Evolutionary conservation across 2,797 vertebrate genomes (phyloP).

Genomic region (Euthynnus affinis): DNA sequence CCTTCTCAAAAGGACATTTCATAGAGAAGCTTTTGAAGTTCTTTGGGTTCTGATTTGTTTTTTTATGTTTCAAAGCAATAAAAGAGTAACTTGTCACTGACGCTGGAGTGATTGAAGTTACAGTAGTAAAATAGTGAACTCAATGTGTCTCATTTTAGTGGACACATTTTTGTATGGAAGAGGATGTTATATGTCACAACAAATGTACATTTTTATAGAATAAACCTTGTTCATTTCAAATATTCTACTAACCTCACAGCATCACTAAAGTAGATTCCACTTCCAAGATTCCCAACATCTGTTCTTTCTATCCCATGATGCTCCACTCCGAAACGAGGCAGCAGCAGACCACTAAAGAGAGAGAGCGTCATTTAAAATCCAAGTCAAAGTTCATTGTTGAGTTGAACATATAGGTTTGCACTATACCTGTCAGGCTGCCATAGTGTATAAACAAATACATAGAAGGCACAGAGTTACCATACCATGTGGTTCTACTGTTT

Average conservation of each 20-base stretch:
- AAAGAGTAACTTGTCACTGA: neutral
- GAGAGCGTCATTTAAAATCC: neutral
- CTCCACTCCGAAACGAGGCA: slow-evolving; percentile 88
- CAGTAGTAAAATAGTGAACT: too few relatives aligned
- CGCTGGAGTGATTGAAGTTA: too few relatives aligned
- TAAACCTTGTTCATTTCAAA: neutral
- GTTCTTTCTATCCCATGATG: slow-evolving; percentile 89
- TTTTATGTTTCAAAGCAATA: neutral
- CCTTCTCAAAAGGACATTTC: neutral
- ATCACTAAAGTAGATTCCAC: slow-evolving; percentile 92
- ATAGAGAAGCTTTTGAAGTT: neutral
- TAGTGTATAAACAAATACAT: too few relatives aligned
- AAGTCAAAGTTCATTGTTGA: neutral
- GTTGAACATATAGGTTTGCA: neutral
- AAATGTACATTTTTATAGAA: neutral
- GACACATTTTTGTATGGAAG: neutral
- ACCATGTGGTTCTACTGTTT: too few relatives aligned
- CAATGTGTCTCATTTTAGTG: neutral
- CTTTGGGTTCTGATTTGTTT: neutral
- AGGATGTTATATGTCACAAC: neutral
- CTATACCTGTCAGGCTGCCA: neutral
- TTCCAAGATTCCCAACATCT: slow-evolving; percentile 89
- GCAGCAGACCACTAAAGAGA: slow-evolving; percentile 87
- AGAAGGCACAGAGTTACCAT: too few relatives aligned
- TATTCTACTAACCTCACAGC: slow-evolving; percentile 82